Evolutionary conservation across 2,888 invertebrate species (phyloP).

Genomic region (Embidobia sp.): DNA sequence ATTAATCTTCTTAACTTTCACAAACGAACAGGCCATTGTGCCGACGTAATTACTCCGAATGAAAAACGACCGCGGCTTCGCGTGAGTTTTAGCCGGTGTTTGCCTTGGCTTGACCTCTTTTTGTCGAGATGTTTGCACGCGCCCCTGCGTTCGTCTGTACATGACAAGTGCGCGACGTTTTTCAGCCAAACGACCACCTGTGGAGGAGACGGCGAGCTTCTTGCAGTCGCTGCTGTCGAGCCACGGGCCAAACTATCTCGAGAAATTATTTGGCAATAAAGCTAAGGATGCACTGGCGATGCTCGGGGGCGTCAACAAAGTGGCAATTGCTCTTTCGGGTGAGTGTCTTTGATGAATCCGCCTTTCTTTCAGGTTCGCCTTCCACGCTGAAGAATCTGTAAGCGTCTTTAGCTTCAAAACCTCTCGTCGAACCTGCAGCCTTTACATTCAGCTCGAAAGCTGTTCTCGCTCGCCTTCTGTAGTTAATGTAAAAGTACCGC

Average conservation of each 20-base stretch:
- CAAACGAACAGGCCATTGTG: background rate
- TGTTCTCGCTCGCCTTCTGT: no score
- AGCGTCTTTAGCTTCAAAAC: no score
- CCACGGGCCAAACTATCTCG: constrained; percentile 97
- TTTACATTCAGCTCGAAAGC: no score
- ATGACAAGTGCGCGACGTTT: constrained; percentile 44
- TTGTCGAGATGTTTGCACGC: background rate
- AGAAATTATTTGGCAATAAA: constrained; percentile 97
- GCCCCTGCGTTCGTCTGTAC: background rate
- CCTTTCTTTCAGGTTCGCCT: no score
- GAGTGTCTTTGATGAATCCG: constrained; percentile 74
- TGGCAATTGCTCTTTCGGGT: constrained; percentile 97
- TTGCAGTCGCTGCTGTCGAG: constrained; percentile 95
- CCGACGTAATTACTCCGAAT: background rate
- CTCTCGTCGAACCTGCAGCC: no score
- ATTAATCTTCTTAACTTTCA: background rate
- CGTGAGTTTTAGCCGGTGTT: constrained; percentile 10
- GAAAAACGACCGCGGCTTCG: constrained; percentile 6
- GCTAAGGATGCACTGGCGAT: constrained; percentile 95
- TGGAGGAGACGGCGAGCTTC: constrained; percentile 97
- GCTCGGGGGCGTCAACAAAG: constrained; percentile 96
- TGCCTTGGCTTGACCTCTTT: constrained; percentile 25
- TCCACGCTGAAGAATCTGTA: no score
- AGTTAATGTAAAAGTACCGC: no score
- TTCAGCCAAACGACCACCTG: constrained; percentile 96